These are phyloP conservation scores for Drosophila prolongata DNA, from an alignment of 2,888 invertebrate species.

Conservation along the genomic window DNA sequence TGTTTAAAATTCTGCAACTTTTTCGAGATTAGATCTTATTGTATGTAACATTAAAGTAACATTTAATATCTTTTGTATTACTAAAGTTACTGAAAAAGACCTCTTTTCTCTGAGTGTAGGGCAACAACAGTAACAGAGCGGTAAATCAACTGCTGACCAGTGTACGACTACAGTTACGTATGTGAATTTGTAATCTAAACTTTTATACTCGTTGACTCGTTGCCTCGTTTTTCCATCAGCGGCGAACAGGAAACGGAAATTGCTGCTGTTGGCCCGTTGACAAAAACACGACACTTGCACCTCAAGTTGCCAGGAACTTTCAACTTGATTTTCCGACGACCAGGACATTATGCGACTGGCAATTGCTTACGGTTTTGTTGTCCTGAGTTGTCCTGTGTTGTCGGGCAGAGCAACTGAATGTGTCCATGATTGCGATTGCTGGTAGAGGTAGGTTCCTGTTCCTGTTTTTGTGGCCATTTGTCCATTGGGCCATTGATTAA, in stretches of 20 bases:
- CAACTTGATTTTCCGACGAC: constrained; percentile 67
- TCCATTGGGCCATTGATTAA: constrained; percentile 75
- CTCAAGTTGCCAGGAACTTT: constrained; percentile 74
- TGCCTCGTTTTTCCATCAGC: constrained; percentile 61
- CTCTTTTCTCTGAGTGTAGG: background rate
- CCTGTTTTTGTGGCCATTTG: constrained; percentile 28
- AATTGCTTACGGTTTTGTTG: constrained; percentile 68
- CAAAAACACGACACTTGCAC: constrained; percentile 78
- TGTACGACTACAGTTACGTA: constrained; percentile 56
- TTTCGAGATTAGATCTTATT: no score
- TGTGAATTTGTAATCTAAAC: constrained; percentile 78
- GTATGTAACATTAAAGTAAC: no score
- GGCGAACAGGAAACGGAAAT: constrained; percentile 75
- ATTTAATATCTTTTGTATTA: no score
- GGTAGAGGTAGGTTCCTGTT: constrained; percentile 27
- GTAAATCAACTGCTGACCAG: constrained; percentile 73
- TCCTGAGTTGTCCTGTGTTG: constrained; percentile 26
- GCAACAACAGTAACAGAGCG: constrained; percentile 31
- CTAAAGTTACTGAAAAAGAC: background rate
- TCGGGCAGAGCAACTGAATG: constrained; percentile 47
- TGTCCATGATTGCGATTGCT: constrained; percentile 62
- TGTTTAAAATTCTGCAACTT: no score
- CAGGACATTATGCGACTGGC: constrained; percentile 62
- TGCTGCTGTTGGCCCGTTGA: constrained; percentile 77
- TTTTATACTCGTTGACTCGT: constrained; percentile 64